Percentiles rank a stretch among this genome's conserved stretches.
phyloP scores from a whole-genome alignment of 2,888 invertebrate species.

The Drosophila melanosoma region DNA sequence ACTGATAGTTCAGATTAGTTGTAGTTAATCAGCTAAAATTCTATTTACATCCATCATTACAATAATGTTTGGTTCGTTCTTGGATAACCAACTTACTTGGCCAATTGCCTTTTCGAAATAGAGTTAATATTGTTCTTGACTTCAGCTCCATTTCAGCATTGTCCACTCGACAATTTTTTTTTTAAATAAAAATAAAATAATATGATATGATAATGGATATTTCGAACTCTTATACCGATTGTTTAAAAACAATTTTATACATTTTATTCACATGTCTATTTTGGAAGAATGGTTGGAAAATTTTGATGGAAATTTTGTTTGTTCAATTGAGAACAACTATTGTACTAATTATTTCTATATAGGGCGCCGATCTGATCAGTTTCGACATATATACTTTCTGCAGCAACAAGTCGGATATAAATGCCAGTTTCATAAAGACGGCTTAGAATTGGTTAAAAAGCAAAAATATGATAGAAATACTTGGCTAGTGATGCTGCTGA shows the following conservation, averaged over 20 bases:
- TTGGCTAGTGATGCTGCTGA: neutral
- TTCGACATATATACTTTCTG: neutral
- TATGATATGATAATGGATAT: neutral
- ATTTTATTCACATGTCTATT: neutral
- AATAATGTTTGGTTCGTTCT: neutral
- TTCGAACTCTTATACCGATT: neutral
- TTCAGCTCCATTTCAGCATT: neutral
- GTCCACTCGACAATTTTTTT: neutral
- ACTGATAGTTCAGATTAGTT: conserved; percentile 5
- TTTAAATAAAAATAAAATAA: neutral
- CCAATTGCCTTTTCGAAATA: neutral
- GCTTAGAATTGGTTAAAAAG: neutral
- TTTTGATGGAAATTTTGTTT: too few species aligned
- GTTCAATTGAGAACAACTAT: neutral
- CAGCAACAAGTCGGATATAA: neutral
- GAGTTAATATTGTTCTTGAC: neutral
- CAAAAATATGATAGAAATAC: neutral
- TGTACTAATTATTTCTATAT: neutral
- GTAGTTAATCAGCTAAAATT: neutral
- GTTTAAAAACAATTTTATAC: neutral
- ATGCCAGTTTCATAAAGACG: neutral
- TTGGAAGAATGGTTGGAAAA: neutral
- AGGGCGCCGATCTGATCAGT: neutral
- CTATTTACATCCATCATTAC: neutral
- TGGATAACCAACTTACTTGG: neutral